Evolutionary conservation across 92 coral and sea anemone genomes (phyloP).

Genomic region (Metridium senile): DNA sequence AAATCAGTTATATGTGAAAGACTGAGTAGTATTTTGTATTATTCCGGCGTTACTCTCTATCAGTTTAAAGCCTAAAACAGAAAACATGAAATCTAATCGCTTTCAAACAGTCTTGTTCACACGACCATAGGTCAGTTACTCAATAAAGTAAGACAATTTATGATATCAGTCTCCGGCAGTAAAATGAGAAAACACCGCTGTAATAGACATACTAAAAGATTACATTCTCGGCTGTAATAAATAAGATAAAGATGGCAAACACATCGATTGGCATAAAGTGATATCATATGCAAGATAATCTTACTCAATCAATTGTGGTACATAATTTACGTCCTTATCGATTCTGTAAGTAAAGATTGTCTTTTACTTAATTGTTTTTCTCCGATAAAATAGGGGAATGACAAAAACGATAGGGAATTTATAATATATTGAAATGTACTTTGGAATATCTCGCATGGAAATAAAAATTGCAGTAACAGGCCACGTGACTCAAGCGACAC

Average conservation of each 20-base stretch:
- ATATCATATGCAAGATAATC: neutral
- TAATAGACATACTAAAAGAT: slow-evolving; percentile 6
- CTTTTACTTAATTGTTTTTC: too few species aligned
- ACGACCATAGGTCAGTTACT: neutral
- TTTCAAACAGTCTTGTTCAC: neutral
- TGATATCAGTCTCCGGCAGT: neutral
- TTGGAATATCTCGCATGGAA: too few species aligned
- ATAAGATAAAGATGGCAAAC: slow-evolving; percentile 7
- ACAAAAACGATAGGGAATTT: too few species aligned
- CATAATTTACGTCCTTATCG: neutral
- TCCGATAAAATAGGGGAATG: too few species aligned
- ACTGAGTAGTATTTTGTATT: too few species aligned
- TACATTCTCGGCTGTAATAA: neutral
- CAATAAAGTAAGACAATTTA: neutral
- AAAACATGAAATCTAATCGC: neutral
- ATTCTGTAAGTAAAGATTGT: neutral
- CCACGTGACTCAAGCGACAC: too few species aligned
- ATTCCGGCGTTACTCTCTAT: neutral
- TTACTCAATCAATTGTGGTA: neutral
- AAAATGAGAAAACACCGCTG: neutral
- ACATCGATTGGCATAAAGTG: neutral
- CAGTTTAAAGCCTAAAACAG: neutral
- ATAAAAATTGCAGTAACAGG: too few species aligned
- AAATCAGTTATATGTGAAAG: too few species aligned
- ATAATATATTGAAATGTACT: too few species aligned